Conservation (phyloP, 2,797 vertebrate species). For the Chloroceryle amazona region DNA sequence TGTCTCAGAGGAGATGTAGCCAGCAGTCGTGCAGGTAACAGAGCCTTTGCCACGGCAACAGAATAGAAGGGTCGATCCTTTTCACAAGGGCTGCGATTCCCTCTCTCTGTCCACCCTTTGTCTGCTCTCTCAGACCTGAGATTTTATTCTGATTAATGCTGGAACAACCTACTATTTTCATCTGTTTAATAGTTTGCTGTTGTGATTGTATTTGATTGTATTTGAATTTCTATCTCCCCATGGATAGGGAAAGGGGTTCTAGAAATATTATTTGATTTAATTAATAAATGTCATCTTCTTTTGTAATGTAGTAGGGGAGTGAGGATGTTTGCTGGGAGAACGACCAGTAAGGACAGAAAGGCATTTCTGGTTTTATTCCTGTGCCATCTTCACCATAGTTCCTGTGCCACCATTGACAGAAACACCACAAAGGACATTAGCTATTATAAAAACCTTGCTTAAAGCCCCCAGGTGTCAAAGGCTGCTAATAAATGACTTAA, state of each 20-base stretch:
- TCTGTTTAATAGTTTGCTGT: constrained; percentile 29
- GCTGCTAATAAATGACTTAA: not conserved
- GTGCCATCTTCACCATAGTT: not conserved
- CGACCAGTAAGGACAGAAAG: not conserved
- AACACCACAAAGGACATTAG: not conserved
- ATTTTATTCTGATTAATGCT: not conserved
- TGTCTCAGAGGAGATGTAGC: not conserved
- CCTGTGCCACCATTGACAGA: not conserved
- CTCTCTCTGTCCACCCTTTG: not conserved
- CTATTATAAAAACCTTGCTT: not conserved
- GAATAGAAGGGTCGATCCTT: not conserved
- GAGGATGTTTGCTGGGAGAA: not conserved
- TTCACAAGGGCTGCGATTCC: not conserved
- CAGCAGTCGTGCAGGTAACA: not conserved
- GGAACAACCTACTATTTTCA: constrained; percentile 1
- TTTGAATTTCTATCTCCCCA: constrained; percentile 25
- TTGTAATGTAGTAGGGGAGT: not conserved
- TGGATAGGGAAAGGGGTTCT: not conserved
- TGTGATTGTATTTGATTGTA: constrained; percentile 33
- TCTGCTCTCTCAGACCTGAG: not conserved
- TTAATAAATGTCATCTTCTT: constrained; percentile 37
- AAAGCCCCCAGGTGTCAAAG: not conserved
- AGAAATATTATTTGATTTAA: constrained; percentile 57
- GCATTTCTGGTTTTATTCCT: not conserved
- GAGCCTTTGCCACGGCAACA: not conserved